These are phyloP conservation scores for Ceyx margarethae DNA, from an alignment of 2,113 vertebrate genomes.

Conservation along the genomic window DNA sequence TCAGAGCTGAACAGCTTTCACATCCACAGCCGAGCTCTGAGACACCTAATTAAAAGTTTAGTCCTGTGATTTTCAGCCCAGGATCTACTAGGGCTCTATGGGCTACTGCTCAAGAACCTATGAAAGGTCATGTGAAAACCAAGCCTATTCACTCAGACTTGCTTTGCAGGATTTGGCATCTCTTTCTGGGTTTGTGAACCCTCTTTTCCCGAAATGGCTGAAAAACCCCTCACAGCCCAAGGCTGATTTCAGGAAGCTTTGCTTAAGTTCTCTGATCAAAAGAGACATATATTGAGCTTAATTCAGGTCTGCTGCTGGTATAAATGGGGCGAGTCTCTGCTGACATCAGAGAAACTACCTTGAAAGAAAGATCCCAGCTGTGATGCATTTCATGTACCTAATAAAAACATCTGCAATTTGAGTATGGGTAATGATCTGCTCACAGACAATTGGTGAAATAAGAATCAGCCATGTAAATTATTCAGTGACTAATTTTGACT, in stretches of 20 bases:
- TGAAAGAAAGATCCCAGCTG: background rate
- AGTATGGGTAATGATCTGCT: background rate
- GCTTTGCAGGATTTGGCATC: background rate
- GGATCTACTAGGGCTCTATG: background rate
- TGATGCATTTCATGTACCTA: background rate
- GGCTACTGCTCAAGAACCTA: background rate
- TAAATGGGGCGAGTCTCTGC: background rate
- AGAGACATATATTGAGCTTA: background rate
- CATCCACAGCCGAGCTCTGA: background rate
- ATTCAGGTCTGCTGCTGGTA: background rate
- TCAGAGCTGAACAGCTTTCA: background rate
- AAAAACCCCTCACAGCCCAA: background rate
- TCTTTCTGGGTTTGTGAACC: background rate
- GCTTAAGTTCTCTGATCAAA: background rate
- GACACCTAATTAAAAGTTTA: background rate
- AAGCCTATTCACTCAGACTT: background rate
- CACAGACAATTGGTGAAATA: background rate
- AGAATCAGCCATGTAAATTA: slow-evolving; percentile 5
- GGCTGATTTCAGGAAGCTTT: background rate
- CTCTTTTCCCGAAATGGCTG: background rate
- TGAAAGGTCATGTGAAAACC: background rate
- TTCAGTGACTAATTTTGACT: slow-evolving; percentile 8
- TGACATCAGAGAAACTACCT: background rate
- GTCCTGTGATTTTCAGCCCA: background rate
- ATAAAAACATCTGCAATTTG: slow-evolving; percentile 1